Evolutionary conservation across 2,797 vertebrate genomes (phyloP).

Genomic region (Alectoris magna): DNA sequence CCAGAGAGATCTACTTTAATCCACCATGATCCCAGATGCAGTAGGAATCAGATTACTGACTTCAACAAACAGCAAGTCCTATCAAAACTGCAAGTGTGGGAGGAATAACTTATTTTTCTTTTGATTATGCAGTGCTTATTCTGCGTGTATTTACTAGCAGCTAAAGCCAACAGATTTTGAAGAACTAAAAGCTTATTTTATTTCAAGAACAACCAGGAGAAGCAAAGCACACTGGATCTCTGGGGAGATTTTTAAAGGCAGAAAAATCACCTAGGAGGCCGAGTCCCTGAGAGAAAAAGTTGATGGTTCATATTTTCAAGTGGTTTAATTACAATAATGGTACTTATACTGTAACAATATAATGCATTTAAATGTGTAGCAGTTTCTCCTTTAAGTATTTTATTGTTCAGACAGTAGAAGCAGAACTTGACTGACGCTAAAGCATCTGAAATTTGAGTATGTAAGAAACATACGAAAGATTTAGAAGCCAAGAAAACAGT

Average conservation of each 20-base stretch:
- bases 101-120: not conserved
- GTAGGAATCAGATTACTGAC: not conserved
- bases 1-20: not conserved
- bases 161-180: not conserved
- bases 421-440: not conserved
- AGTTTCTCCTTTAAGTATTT: constrained; percentile 18
- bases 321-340: not conserved
- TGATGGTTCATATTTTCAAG: not conserved
- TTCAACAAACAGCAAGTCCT: not conserved
- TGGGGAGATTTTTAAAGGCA: constrained; percentile 9
- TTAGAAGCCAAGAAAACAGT: constrained; percentile 24
- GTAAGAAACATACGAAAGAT: constrained; percentile 17
- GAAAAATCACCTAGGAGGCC: not conserved
- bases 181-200: not conserved
- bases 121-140: not conserved
- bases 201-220: not conserved
- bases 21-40: not conserved
- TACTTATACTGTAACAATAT: not conserved
- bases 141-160: not conserved
- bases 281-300: not conserved
- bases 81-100: not conserved
- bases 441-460: not conserved
- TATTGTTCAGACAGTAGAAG: constrained; percentile 16
- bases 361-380: not conserved
- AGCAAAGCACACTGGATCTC: not conserved